phyloP scores from a whole-genome alignment of 1,140 invertebrate species.

The Atopsyche davidsoni region DNA sequence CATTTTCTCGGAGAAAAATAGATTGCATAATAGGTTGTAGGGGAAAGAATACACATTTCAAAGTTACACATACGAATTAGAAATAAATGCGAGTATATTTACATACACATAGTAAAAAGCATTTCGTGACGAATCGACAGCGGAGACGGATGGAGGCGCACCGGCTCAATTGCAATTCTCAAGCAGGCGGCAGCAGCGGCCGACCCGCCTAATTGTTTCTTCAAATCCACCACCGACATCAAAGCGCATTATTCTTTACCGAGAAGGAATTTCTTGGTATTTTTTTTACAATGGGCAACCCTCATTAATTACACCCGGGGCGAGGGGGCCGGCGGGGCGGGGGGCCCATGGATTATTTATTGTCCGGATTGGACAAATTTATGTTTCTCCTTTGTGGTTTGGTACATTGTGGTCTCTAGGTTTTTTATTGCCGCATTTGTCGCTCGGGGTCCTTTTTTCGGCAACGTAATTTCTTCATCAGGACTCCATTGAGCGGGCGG shows the following conservation, averaged over 20 bases:
- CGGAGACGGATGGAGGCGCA: too few species aligned
- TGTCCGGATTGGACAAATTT: slow-evolving; percentile 30
- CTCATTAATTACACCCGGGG: slow-evolving; percentile 18
- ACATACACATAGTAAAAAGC: too few species aligned
- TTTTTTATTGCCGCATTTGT: slow-evolving; percentile 27
- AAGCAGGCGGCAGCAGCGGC: too few species aligned
- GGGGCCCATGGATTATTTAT: slow-evolving; percentile 26
- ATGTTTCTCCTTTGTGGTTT: slow-evolving; percentile 30
- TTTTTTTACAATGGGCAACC: slow-evolving; percentile 20
- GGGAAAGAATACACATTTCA: too few species aligned
- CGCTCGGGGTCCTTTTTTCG: slow-evolving; percentile 14
- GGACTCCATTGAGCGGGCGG: slow-evolving; percentile 11
- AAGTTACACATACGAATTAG: too few species aligned
- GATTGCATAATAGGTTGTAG: too few species aligned
- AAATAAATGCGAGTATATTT: too few species aligned
- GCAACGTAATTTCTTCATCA: slow-evolving; percentile 16
- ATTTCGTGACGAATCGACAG: too few species aligned
- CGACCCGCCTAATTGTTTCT: neutral
- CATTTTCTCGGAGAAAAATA: too few species aligned
- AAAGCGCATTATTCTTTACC: neutral
- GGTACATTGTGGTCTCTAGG: slow-evolving; percentile 19
- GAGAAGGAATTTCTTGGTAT: slow-evolving; percentile 12
- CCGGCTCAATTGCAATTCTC: too few species aligned
- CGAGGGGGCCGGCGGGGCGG: neutral
- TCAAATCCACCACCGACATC: neutral